phyloP scores from a whole-genome alignment of 2,888 invertebrate species.

The Sinotaia quadrata region DNA sequence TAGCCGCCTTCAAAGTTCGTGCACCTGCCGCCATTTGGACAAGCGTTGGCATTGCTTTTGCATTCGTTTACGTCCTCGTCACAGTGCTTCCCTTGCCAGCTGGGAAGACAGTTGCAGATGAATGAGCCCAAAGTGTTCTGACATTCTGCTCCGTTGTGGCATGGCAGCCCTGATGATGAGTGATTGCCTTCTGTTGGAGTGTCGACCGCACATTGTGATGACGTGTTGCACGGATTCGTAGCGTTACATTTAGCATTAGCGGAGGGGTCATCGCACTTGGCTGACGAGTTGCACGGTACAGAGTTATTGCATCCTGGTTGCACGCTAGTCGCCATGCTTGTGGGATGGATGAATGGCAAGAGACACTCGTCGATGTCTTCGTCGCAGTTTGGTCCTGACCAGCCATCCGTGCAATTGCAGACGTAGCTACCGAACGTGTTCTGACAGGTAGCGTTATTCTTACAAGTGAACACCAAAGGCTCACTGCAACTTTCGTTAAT shows the following conservation, averaged over 20 bases:
- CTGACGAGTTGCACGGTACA: background rate
- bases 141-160: slow-evolving; percentile 27
- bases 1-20: background rate
- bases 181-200: background rate
- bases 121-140: background rate
- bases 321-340: too few species aligned
- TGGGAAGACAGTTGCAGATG: background rate
- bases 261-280: background rate
- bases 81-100: background rate
- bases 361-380: background rate
- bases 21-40: background rate
- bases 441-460: background rate
- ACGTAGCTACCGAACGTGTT: background rate
- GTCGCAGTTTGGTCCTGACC: slow-evolving; percentile 5
- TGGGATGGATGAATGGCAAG: background rate
- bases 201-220: background rate
- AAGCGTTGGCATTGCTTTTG: background rate
- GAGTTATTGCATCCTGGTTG: too few species aligned
- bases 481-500: background rate
- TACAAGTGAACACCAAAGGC: background rate
- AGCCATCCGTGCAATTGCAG: background rate
- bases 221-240: background rate
- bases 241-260: background rate
- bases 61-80: slow-evolving; percentile 1
- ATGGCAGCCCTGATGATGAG: slow-evolving; percentile 2